These are phyloP conservation scores for Chionis minor DNA, from an alignment of 2,113 vertebrate genomes.

Conservation along the genomic window DNA sequence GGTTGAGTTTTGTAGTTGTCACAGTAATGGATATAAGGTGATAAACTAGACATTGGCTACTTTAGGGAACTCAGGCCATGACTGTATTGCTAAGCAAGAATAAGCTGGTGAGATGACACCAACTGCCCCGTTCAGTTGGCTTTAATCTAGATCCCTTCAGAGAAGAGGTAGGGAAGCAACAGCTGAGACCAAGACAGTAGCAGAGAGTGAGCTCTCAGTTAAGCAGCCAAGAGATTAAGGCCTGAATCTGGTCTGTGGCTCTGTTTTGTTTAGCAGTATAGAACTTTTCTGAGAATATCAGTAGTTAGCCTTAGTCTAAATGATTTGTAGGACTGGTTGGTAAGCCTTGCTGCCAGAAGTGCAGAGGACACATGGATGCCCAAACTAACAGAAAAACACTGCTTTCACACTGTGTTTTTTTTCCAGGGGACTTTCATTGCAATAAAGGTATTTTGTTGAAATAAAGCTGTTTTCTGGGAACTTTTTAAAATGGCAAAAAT, in stretches of 20 bases:
- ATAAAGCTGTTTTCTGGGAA: neutral
- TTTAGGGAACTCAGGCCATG: neutral
- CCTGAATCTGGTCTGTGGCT: neutral
- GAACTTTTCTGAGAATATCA: neutral
- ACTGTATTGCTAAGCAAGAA: rapidly evolving
- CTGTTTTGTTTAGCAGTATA: neutral
- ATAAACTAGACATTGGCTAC: rapidly evolving
- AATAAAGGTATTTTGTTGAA: neutral
- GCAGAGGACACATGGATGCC: neutral
- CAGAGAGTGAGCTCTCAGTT: neutral
- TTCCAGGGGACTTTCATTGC: neutral
- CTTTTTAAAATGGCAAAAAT: neutral
- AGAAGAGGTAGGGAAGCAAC: neutral
- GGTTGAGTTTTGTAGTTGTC: neutral
- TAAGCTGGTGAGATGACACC: neutral
- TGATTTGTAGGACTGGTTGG: neutral
- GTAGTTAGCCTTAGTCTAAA: neutral
- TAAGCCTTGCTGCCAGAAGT: neutral
- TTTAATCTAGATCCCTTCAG: neutral
- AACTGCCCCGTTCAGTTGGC: neutral
- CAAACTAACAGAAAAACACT: neutral
- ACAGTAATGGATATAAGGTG: neutral
- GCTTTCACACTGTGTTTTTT: neutral
- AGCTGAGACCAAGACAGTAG: neutral
- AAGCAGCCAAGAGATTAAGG: neutral